A percentile compares a stretch with the other conserved stretches of the same genome.
Evolutionary conservation across 2,888 invertebrate species (phyloP).

Genomic region (Fabriciana adippe): DNA sequence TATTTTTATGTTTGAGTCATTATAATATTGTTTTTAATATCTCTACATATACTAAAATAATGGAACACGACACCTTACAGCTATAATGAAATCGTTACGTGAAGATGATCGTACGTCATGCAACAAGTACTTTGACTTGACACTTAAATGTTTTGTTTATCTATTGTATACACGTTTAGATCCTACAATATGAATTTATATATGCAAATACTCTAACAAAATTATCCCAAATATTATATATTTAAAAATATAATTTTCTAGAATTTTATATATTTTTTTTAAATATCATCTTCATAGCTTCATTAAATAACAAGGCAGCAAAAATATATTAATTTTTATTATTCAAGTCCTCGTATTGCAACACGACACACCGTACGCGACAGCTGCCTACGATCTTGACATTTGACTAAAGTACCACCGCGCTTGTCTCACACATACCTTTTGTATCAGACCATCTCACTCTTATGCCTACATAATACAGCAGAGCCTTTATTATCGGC

Average conservation of each 20-base stretch:
- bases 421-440: conserved; percentile 23
- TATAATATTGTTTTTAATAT: no score
- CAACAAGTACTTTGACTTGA: not conserved
- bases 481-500: not conserved
- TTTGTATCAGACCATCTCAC: conserved; percentile 15
- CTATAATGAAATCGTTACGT: conserved; percentile 13
- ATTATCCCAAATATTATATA: no score
- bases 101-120: conserved; percentile 10
- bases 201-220: no score
- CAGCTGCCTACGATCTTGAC: conserved; percentile 52
- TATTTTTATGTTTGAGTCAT: no score
- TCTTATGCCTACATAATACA: conserved; percentile 2
- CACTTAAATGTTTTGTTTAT: conserved; percentile 10
- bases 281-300: conserved; percentile 2
- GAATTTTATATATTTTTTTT: not conserved
- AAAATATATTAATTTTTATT: conserved; percentile 4
- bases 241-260: not conserved
- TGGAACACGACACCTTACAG: conserved; percentile 5
- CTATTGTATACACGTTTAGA: not conserved
- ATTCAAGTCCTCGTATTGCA: conserved; percentile 45
- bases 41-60: not conserved
- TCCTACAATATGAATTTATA: no score
- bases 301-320: conserved; percentile 19
- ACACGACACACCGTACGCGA: conserved; percentile 41
- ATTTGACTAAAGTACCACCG: conserved; percentile 45